Conservation (phyloP, 2,797 vertebrate genomes). For the Gambelia wislizenii region DNA sequence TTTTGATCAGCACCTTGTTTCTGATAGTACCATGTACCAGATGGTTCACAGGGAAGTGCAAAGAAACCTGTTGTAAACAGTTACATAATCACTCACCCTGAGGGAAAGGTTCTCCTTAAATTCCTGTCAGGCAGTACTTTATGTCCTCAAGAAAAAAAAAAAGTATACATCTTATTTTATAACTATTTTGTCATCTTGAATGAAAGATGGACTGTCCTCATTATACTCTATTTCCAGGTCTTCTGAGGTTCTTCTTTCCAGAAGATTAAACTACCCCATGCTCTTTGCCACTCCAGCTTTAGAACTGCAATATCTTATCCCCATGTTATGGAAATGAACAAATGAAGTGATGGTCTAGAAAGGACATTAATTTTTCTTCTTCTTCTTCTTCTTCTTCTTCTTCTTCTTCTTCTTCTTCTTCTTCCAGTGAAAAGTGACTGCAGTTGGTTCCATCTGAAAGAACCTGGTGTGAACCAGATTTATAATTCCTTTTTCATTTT, state of each 20-base stretch:
- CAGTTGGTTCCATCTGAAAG: slow-evolving; percentile 19
- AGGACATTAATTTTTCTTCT: not conserved
- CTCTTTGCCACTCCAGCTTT: not conserved
- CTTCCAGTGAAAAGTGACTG: slow-evolving; percentile 12
- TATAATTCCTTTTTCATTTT: slow-evolving; percentile 6
- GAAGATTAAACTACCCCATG: not conserved
- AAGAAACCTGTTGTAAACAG: slow-evolving; percentile 14
- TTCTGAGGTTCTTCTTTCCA: not conserved
- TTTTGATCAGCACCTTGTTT: not conserved
- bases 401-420: not conserved
- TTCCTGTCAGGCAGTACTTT: not conserved
- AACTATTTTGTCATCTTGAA: not conserved
- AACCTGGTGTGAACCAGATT: slow-evolving; percentile 18
- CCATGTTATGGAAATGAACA: not conserved
- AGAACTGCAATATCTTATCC: not conserved
- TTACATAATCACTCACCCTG: not conserved
- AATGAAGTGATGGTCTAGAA: slow-evolving; percentile 1
- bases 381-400: not conserved
- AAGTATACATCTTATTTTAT: rapidly evolving
- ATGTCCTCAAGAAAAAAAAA: slow-evolving; percentile 25
- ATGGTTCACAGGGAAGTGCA: slow-evolving; percentile 20
- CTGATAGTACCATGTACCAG: not conserved
- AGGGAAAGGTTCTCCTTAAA: not conserved
- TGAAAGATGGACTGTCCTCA: not conserved
- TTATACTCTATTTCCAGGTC: not conserved